phyloP scores from a whole-genome alignment of 2,888 invertebrate species.

The Scaptodrosophila latifasciaeformis region DNA sequence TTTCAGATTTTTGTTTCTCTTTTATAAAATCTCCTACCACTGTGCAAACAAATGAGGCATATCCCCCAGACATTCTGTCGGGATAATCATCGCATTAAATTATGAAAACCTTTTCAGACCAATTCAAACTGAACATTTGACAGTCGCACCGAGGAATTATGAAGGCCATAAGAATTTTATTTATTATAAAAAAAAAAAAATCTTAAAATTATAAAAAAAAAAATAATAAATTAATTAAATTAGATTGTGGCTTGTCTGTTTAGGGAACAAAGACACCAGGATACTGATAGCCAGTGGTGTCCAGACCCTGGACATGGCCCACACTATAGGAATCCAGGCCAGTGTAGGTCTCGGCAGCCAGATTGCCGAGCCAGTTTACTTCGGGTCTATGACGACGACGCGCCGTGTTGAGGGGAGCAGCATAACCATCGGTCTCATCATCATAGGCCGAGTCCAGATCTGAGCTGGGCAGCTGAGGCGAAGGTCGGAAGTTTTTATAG shows the following conservation, averaged over 20 bases:
- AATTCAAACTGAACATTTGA: too few relatives aligned
- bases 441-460: slow-evolving; percentile 29
- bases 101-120: too few relatives aligned
- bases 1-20: too few relatives aligned
- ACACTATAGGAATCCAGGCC: slow-evolving; percentile 70
- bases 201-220: slow-evolving; percentile 13
- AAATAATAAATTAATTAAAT: slow-evolving; percentile 34
- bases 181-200: slow-evolving; percentile 23
- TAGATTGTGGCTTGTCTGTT: slow-evolving; percentile 21
- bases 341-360: slow-evolving; percentile 51
- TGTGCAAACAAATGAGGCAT: too few relatives aligned
- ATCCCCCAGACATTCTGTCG: too few relatives aligned
- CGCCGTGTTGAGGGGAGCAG: slow-evolving; percentile 22
- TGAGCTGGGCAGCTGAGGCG: slow-evolving; percentile 36
- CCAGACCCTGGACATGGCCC: slow-evolving; percentile 62
- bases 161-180: too few relatives aligned
- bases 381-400: slow-evolving; percentile 43
- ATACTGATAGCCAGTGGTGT: slow-evolving; percentile 57
- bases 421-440: slow-evolving; percentile 36
- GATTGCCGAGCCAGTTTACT: slow-evolving; percentile 18
- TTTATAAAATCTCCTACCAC: too few relatives aligned
- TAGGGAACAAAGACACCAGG: slow-evolving; percentile 48
- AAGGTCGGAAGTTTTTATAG: slow-evolving; percentile 40
- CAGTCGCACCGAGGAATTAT: too few relatives aligned
- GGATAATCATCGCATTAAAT: too few relatives aligned